Base-by-base conservation (phyloP, 2,113 vertebrate genomes). In the Strigops habroptila region DNA sequence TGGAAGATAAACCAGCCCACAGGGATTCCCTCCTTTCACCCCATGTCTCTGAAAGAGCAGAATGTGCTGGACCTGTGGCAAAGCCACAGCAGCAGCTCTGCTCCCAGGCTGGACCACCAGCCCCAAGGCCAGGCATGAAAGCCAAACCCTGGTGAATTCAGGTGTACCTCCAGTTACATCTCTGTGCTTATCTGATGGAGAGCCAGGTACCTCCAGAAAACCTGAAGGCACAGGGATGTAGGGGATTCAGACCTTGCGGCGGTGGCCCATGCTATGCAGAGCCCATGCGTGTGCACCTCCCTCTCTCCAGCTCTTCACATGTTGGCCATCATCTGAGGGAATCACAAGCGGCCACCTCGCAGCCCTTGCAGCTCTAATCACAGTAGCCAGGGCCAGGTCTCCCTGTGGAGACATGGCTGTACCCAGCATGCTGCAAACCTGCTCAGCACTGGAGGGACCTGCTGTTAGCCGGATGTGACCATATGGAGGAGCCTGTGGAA, bases 281-380 rank as follows among this genome's bases (percentile, higher is more conserved):
- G 46, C 35, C 55, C 23, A 13, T 0, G 8, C 0, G 1, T 55
- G 46, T 71, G 35, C 16, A 44, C 15, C 21, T 51, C 48, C 59
- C 23, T 57, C 41, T 68, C 60, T 62, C 46, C 52, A 73, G 27
- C 46, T 77, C 31, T 73, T 55, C 2, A 4, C 33, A 21, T 15
- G 28, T 14, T 79, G 67, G 14, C 33, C 46, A 35, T 64, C 73
- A 46, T 74, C 81, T 64, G 84, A 91, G 39, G 51, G 65, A 52
- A 71, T 13, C 49, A 24, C 35, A 68, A 30, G 89, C 27, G 68
- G 49, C 33, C 80, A 7, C 43, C 41, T 67, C 0, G 0, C 11
- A 21, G 23, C n/a, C 53, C 48, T n/a, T 57, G 76, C 48, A 79
- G 62, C 19, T 74, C 35, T n/a, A 35, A 67, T 35, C 0, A 0